A percentile compares a stretch with the other conserved stretches of the same genome.
phyloP scores from a whole-genome alignment of 2,888 invertebrate genomes.

The Chalcosyrphus nemorum region DNA sequence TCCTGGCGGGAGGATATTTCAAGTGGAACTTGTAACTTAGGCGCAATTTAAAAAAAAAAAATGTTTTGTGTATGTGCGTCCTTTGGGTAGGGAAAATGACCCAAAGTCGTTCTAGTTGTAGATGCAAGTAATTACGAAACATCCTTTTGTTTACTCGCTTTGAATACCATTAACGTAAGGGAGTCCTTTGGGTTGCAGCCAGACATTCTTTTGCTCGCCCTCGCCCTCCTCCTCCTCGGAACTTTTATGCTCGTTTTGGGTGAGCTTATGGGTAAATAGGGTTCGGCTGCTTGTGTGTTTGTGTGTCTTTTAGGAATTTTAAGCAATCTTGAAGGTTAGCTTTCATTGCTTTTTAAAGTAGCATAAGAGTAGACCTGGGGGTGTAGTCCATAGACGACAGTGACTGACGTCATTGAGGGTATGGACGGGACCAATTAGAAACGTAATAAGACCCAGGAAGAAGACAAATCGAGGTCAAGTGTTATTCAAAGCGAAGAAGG shows the following conservation, averaged over 20 bases:
- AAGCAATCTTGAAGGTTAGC: slow-evolving; percentile 19
- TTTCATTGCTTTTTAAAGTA: neutral
- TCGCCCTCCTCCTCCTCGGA: neutral
- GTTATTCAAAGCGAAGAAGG: slow-evolving; percentile 19
- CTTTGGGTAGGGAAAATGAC: neutral
- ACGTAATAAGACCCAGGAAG: slow-evolving; percentile 39
- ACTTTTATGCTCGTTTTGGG: slow-evolving; percentile 23
- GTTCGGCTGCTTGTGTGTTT: neutral
- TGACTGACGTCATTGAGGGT: slow-evolving; percentile 21
- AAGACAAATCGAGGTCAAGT: slow-evolving; percentile 48
- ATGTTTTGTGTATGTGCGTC: neutral
- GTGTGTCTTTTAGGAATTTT: slow-evolving; percentile 1
- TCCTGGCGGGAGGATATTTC: neutral
- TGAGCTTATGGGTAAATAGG: slow-evolving; percentile 12
- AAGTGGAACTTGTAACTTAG: neutral
- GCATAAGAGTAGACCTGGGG: slow-evolving; percentile 16
- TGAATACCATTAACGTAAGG: neutral
- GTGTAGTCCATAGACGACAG: slow-evolving; percentile 6
- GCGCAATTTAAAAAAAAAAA: neutral
- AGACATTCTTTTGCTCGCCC: no score
- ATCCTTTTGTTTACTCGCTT: slow-evolving; percentile 4
- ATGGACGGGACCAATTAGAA: slow-evolving; percentile 46
- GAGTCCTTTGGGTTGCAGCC: neutral
- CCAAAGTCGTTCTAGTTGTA: neutral
- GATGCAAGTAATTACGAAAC: slow-evolving; percentile 25